Evolutionary conservation across 1,140 invertebrate species (phyloP).

Genomic region (Chlorops oryzae): DNA sequence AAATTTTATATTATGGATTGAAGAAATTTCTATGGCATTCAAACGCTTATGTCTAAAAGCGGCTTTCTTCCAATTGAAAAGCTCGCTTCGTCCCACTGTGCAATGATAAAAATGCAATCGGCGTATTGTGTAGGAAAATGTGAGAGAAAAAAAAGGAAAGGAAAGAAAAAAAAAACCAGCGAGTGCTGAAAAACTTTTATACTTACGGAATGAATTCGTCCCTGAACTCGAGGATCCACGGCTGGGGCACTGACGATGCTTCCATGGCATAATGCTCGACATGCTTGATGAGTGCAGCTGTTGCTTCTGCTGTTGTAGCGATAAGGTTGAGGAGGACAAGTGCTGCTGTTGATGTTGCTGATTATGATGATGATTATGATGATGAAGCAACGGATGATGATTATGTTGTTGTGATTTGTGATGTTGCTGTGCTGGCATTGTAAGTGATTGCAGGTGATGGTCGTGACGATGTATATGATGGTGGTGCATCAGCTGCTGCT

Average conservation of each 20-base stretch:
- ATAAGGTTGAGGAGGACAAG: constrained; percentile 33
- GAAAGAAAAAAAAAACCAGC: no score
- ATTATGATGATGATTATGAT: constrained; percentile 28
- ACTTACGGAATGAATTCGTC: constrained; percentile 46
- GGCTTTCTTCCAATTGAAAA: no score
- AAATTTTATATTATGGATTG: no score
- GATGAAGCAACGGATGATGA: constrained; percentile 28
- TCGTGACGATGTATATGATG: no score
- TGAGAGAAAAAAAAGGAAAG: no score
- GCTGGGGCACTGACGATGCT: constrained; percentile 45
- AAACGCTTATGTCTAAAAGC: no score
- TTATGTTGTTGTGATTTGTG: constrained; percentile 30
- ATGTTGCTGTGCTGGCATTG: constrained; percentile 18
- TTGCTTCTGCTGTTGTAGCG: constrained; percentile 35
- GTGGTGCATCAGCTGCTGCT: constrained; percentile 17
- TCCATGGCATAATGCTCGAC: constrained; percentile 46
- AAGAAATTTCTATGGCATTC: no score
- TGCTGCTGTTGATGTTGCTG: constrained; percentile 22
- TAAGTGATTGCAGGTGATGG: constrained; percentile 19
- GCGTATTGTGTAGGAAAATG: no score
- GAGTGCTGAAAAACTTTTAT: constrained; percentile 1
- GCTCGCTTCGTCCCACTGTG: no score
- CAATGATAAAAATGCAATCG: no score
- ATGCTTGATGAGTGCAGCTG: constrained; percentile 38
- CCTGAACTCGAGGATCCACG: constrained; percentile 44